Base-by-base conservation (phyloP, 2,888 invertebrate species). In the Atethmia centrago region DNA sequence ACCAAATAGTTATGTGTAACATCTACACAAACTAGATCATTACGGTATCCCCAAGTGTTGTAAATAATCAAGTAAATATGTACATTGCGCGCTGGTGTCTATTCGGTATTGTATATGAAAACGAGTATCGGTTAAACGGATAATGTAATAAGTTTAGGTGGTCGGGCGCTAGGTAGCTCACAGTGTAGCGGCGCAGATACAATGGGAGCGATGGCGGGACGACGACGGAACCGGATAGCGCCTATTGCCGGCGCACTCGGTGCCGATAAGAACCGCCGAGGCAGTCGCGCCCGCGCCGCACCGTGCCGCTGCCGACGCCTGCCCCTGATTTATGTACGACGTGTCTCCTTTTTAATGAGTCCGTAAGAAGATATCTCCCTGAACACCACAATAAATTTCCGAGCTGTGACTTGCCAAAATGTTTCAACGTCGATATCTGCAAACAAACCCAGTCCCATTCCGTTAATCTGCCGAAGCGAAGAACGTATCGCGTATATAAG, bases 261-360 rank as follows among this genome's bases (percentile, higher is more conserved):
- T 88, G 90, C 92, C 93, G 95, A 96, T 95, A 95, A 95, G 93
- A 91, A 90, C 88, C 88, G 87, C 89, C 90, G 88, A 89, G 90
- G 82, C 88, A 84, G 89, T 88, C 90, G 91, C 88, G 82, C 89
- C 85, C 88, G 87, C 85, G 79, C 82, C 84, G 85, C 80, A 79
- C 86, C 74, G 81, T 85, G 87, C 88, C 83, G 81, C 85, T 83
- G 86, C 90, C 92, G 89, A 89, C 91, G 91, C 93, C 92, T 90
- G 90, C 86, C 87, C 93, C 93, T 95, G 96, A 96, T 96, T 96
- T 96, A 96, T 96, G 95, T 95, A 93, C 95, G 95, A 94, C 95
- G 94, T 95, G 95, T 95, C 95, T 96, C 95, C 95, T 96, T 95
- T 96, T 96, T 96, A 96, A 96, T 96, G 96, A 96, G 96, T 93